Percentiles rank a stretch among this genome's conserved stretches.
These are phyloP conservation scores for Volucella zonaria DNA, from an alignment of 2,888 invertebrate genomes.

Conservation along the genomic window DNA sequence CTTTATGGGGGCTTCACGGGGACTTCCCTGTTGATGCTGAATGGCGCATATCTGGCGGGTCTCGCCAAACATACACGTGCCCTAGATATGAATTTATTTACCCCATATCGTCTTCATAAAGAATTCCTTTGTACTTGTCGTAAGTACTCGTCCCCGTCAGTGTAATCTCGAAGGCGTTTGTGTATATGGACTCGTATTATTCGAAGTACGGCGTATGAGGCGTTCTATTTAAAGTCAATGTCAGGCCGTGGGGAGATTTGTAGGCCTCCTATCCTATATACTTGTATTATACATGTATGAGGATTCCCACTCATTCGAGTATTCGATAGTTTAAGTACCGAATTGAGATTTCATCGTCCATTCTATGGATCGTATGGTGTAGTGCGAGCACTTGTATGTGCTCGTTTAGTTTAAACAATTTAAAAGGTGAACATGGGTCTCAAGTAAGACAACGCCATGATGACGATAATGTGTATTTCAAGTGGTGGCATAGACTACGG, in stretches of 20 bases:
- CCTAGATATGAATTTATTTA: conserved; percentile 53
- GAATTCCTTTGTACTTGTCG: conserved; percentile 47
- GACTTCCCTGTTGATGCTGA: background rate
- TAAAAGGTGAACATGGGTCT: conserved; percentile 48
- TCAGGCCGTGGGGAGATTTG: conserved; percentile 47
- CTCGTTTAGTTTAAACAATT: conserved; percentile 48
- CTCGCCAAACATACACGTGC: conserved; percentile 47
- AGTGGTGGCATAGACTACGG: conserved; percentile 18
- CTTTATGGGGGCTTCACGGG: conserved; percentile 8
- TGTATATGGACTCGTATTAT: background rate
- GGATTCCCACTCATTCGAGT: background rate
- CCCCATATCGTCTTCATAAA: conserved; percentile 43
- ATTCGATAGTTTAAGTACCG: conserved; percentile 48
- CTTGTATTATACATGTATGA: too few relatives aligned
- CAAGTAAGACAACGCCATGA: conserved; percentile 13
- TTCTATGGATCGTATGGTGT: conserved; percentile 17
- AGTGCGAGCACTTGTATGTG: background rate
- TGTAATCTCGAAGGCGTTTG: conserved; percentile 23
- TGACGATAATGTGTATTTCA: conserved; percentile 50
- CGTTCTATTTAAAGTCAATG: conserved; percentile 61
- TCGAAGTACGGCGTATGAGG: background rate
- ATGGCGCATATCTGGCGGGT: conserved; percentile 28
- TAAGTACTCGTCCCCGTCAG: background rate
- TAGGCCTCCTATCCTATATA: background rate
- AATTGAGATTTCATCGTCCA: conserved; percentile 57